Base-by-base conservation (phyloP, 2,888 invertebrate genomes). In the Apantesis nais region DNA sequence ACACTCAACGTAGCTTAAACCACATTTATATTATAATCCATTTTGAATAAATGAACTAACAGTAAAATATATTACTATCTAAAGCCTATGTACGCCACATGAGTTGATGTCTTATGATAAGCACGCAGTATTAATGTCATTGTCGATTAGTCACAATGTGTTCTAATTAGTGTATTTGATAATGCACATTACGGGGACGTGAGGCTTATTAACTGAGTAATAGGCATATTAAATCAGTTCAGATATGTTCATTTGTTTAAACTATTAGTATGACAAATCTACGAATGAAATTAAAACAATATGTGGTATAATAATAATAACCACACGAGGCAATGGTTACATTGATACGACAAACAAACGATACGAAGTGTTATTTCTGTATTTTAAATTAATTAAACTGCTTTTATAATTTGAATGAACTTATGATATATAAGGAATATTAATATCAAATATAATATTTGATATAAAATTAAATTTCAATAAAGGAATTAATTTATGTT, bases 101-200 rank as follows among this genome's bases (percentile, higher is more conserved):
- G 14, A 14, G 16, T 14, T 29, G 11, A 58, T 16, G 25, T 16
- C 25, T 29, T 29, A 29, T 25, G 25, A 55, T 34, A 34, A n/a
- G 8, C 14, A 34, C 39, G 58, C 37, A 39, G 39, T 66, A 58
- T 66, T 66, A 66, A 58, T 25, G 25, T 12, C 37, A 55, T 39
- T 39, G 66, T 66, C 29, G 12, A 58, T 58, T 58, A 39, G 37
- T 22, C n/a, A 55, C 37, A 66, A 66, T 25, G 31, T 29, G 29
- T 52, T 37, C 66, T 58, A 61, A 62, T 48, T 67, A 62, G 25
- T 37, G 29, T 62, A 52, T 60, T 60, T 44, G 37, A 31, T 39
- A 66, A 58, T 66, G 55, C 58, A 41, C 39, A 66, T 39, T 12
- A 41, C 16, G 29, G 2, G 9, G 48, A 48, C 41, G 29, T 25